A percentile compares a stretch with the other conserved stretches of the same genome.
Conservation (phyloP, 1,140 invertebrate species). For the Drosophila dunni region DNA sequence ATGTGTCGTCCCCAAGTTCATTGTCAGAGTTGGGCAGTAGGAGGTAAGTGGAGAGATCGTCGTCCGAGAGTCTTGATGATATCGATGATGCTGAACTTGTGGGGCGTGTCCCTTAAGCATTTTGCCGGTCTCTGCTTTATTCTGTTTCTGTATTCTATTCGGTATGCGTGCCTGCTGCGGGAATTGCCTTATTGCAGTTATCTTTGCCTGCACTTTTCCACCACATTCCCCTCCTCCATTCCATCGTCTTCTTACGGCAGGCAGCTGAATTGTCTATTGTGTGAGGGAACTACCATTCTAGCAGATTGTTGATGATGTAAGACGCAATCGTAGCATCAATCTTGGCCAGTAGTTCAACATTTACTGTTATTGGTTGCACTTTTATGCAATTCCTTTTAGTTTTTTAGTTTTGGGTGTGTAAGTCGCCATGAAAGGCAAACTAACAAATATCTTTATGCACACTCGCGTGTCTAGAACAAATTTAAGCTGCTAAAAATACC, state of each 20-base stretch:
- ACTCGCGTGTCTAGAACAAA: background rate
- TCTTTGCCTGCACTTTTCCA: conserved; percentile 12
- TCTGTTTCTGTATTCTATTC: conserved; percentile 24
- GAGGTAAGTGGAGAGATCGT: conserved; percentile 58
- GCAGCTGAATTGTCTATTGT: conserved; percentile 40
- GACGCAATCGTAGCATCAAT: conserved; percentile 71
- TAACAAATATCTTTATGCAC: conserved; percentile 1
- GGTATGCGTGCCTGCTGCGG: conserved; percentile 48
- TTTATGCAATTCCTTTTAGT: conserved; percentile 10
- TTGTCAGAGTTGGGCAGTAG: conserved; percentile 43
- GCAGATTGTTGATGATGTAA: conserved; percentile 60
- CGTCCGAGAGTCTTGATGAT: conserved; percentile 15
- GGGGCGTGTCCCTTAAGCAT: conserved; percentile 35
- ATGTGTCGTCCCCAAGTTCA: conserved; percentile 64
- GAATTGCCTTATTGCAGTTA: conserved; percentile 42
- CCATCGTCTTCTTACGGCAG: background rate
- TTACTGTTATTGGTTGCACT: conserved; percentile 69
- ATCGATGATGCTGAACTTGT: conserved; percentile 36
- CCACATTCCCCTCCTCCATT: background rate
- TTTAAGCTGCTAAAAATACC: background rate
- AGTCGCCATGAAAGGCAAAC: conserved; percentile 22
- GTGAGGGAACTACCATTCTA: conserved; percentile 24
- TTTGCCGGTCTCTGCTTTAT: conserved; percentile 27
- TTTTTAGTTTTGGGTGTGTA: conserved; percentile 33
- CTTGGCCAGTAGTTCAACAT: conserved; percentile 75